Evolutionary conservation across 2,113 vertebrate species (phyloP).

Genomic region (Aptenodytes patagonicus): DNA sequence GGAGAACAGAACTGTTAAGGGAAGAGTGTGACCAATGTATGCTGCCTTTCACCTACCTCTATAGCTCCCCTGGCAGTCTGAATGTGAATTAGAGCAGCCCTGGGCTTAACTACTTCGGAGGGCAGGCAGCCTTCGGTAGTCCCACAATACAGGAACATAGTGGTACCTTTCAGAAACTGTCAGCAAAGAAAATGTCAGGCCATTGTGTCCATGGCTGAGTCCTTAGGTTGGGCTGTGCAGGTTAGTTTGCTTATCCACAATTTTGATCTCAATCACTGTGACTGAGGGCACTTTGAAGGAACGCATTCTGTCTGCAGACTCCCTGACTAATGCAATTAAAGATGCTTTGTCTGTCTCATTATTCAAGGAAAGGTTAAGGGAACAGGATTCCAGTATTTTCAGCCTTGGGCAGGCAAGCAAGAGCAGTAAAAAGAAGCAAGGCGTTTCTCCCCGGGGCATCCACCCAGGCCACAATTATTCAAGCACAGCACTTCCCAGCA

Average conservation of each 20-base stretch:
- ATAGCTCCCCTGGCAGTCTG: neutral
- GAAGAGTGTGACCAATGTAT: neutral
- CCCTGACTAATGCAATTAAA: neutral
- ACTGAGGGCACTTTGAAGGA: neutral
- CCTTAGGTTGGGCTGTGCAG: neutral
- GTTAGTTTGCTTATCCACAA: neutral
- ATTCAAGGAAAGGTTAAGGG: neutral
- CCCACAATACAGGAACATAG: neutral
- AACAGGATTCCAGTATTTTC: neutral
- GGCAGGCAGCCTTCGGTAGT: neutral
- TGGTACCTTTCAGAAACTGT: neutral
- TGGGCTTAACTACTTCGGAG: neutral
- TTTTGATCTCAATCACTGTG: neutral
- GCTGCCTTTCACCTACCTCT: neutral
- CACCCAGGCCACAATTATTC: slow-evolving; percentile 15
- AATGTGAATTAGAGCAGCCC: neutral
- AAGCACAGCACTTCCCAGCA: neutral
- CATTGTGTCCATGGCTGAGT: neutral
- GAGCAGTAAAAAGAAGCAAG: neutral
- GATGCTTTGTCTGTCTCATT: slow-evolving; percentile 2
- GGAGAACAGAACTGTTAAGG: neutral
- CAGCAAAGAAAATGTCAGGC: neutral
- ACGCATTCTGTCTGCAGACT: neutral
- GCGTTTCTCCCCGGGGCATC: neutral
- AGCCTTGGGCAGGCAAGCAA: slow-evolving; percentile 17